phyloP scores from a whole-genome alignment of 2,113 vertebrate species.

The Emydocephalus ijimae region DNA sequence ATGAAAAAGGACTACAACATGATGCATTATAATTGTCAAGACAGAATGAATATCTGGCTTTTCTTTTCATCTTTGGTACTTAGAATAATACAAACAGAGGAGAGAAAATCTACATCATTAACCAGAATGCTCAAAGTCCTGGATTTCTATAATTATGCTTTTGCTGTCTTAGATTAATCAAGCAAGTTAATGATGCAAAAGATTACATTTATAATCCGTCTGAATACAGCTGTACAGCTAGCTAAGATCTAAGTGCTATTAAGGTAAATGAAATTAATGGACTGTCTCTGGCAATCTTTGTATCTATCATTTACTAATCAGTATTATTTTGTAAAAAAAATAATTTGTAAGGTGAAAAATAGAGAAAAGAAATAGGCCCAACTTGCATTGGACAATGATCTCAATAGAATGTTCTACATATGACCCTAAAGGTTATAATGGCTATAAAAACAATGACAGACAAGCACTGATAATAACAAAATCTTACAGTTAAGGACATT shows the following conservation, averaged over 20 bases:
- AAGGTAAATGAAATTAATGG: conserved; percentile 95
- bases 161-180: conserved; percentile 74
- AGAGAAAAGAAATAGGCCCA: conserved; percentile 43
- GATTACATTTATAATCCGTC: conserved; percentile 78
- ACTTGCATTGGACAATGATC: conserved; percentile 30
- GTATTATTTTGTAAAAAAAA: conserved; percentile 76
- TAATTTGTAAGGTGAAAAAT: conserved; percentile 62
- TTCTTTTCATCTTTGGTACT: conserved; percentile 31
- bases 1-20: conserved; percentile 35
- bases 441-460: conserved; percentile 35
- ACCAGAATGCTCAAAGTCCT: conserved; percentile 42
- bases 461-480: conserved; percentile 43
- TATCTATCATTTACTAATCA: conserved; percentile 88
- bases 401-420: conserved; percentile 33
- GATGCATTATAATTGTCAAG: conserved; percentile 35
- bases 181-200: conserved; percentile 78
- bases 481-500: conserved; percentile 59
- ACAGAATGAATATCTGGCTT: conserved; percentile 21
- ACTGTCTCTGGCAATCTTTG: conserved; percentile 86
- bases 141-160: conserved; percentile 70
- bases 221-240: conserved; percentile 80
- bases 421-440: conserved; percentile 34
- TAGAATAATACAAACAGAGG: conserved; percentile 35
- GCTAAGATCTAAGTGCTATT: conserved; percentile 80
- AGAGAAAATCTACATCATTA: conserved; percentile 40